A percentile compares a stretch with the other conserved stretches of the same genome.
Evolutionary conservation across 1,140 invertebrate species (phyloP).

Genomic region (Zaprionus ghesquierei): DNA sequence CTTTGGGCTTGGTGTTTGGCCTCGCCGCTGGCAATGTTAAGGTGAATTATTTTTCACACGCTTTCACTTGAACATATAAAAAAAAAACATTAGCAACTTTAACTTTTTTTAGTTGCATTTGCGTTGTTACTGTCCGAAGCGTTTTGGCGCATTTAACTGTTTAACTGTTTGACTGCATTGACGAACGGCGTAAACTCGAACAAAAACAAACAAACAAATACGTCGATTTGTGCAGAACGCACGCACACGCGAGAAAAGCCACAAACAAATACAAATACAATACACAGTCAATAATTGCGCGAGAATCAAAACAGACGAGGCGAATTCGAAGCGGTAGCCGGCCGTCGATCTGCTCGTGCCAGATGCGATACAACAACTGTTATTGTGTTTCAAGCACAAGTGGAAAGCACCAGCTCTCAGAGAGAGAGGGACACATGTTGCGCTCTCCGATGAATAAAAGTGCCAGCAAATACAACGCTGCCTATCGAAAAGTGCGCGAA

Average conservation of each 20-base stretch:
- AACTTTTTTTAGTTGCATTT: constrained; percentile 7
- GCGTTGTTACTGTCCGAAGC: background rate
- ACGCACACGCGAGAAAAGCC: background rate
- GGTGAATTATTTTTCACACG: constrained; percentile 66
- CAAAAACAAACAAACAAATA: constrained; percentile 35
- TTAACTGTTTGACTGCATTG: constrained; percentile 13
- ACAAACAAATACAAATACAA: constrained; percentile 15
- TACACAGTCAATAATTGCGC: constrained; percentile 4
- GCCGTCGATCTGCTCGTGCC: constrained; percentile 11
- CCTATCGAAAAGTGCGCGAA: background rate
- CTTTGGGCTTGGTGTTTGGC: constrained; percentile 19
- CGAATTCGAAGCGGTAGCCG: constrained; percentile 2
- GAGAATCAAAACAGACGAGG: constrained; percentile 13
- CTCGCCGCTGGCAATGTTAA: constrained; percentile 38
- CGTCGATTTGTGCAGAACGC: background rate
- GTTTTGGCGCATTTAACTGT: constrained; percentile 15
- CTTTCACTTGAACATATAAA: constrained; percentile 64
- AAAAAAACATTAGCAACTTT: constrained; percentile 44
- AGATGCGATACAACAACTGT: constrained; percentile 33
- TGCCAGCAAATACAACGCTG: background rate
- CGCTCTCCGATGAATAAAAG: constrained; percentile 11
- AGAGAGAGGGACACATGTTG: constrained; percentile 10
- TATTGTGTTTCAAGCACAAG: constrained; percentile 7
- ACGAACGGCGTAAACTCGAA: constrained; percentile 9
- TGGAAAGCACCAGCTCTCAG: constrained; percentile 9